Conservation (phyloP, 2,888 invertebrate genomes). For the Argyresthia albistria region DNA sequence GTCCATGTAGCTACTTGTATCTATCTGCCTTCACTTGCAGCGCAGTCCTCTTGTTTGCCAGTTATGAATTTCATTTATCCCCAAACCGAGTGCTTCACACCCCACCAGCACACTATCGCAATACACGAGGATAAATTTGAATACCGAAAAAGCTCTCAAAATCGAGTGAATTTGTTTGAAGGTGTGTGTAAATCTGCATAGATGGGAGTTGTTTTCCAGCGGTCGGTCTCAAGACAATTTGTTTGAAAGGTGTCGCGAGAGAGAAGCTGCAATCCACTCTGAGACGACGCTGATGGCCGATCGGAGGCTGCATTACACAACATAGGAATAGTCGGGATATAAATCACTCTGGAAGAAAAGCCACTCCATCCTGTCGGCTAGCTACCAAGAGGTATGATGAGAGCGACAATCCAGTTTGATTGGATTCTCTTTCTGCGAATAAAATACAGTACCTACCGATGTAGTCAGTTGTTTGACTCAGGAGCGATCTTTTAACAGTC, state of each 20-base stretch:
- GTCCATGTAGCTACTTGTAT: neutral
- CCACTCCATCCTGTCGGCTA: neutral
- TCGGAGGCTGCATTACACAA: constrained; percentile 7
- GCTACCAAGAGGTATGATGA: too few relatives aligned
- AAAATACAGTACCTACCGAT: neutral
- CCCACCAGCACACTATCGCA: neutral
- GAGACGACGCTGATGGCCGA: constrained; percentile 31
- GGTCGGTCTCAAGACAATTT: constrained; percentile 65
- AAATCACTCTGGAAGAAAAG: constrained; percentile 18
- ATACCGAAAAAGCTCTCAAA: too few relatives aligned
- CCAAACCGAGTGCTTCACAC: neutral
- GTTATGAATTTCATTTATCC: neutral
- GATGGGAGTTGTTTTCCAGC: constrained; percentile 59
- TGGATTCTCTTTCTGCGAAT: too few relatives aligned
- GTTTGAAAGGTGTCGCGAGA: constrained; percentile 62
- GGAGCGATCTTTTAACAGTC: too few relatives aligned
- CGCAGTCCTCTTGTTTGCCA: neutral
- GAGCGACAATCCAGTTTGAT: too few relatives aligned
- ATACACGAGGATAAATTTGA: neutral
- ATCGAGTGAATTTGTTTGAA: constrained; percentile 13
- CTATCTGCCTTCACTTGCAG: neutral
- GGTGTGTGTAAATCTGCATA: constrained; percentile 59
- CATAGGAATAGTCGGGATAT: constrained; percentile 24
- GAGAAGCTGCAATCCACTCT: constrained; percentile 55
- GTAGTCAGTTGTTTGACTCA: too few relatives aligned